phyloP scores from a whole-genome alignment of 2,888 invertebrate genomes.

The Drosophila flavopinicola region DNA sequence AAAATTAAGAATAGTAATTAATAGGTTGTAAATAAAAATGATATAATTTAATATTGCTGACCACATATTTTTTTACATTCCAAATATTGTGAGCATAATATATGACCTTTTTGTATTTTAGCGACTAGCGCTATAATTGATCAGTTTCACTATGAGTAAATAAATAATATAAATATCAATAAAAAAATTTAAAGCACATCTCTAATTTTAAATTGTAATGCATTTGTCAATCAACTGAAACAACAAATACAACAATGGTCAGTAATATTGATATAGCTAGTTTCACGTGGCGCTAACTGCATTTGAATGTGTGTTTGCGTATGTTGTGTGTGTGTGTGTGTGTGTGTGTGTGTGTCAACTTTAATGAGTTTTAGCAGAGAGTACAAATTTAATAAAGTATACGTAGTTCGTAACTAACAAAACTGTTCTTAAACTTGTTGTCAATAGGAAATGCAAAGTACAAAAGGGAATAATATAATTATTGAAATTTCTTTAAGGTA shows the following conservation, averaged over 20 bases:
- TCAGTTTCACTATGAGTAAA: no score
- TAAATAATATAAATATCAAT: no score
- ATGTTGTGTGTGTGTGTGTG: no score
- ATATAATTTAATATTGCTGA: no score
- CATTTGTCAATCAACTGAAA: no score
- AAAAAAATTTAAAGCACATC: no score
- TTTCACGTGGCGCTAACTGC: slow-evolving; percentile 38
- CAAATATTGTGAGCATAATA: no score
- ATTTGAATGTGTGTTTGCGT: slow-evolving; percentile 18
- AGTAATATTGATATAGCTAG: slow-evolving; percentile 2
- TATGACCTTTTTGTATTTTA: no score
- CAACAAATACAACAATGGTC: slow-evolving; percentile 13
- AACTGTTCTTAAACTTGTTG: slow-evolving; percentile 24
- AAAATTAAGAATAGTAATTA: no score
- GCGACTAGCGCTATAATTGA: no score
- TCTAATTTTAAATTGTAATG: slow-evolving; percentile 2
- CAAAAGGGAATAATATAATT: background rate
- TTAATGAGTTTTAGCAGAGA: slow-evolving; percentile 18
- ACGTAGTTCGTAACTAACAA: slow-evolving; percentile 2
- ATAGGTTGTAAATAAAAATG: no score
- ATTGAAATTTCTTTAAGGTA: background rate
- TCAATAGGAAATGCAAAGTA: slow-evolving; percentile 25
- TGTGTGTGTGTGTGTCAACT: slow-evolving; percentile 13
- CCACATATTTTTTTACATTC: no score
- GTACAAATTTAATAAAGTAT: slow-evolving; percentile 11